Percentiles rank a stretch among this genome's conserved stretches.
phyloP scores from a whole-genome alignment of 2,113 vertebrate species.

The Bombycilla garrulus region DNA sequence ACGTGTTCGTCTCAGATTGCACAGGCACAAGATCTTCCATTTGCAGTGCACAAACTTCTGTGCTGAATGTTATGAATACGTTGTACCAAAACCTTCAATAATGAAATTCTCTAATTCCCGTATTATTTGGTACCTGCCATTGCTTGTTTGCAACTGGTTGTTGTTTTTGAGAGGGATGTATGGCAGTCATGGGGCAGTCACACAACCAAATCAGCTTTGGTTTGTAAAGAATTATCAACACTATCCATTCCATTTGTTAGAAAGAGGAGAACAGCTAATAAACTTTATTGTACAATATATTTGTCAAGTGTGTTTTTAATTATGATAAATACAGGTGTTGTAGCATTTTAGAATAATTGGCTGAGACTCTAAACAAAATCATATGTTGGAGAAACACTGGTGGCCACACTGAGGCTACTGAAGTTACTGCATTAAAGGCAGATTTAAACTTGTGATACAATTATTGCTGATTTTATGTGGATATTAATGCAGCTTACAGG shows the following conservation, averaged over 20 bases:
- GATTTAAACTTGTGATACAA: background rate
- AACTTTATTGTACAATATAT: slow-evolving; percentile 80
- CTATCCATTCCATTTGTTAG: slow-evolving; percentile 86
- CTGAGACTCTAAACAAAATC: background rate
- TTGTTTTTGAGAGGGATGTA: slow-evolving; percentile 71
- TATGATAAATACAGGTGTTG: background rate
- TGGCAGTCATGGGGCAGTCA: slow-evolving; percentile 64
- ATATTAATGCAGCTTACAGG: background rate
- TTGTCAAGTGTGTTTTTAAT: slow-evolving; percentile 75
- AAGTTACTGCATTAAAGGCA: background rate
- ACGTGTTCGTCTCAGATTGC: slow-evolving; percentile 50
- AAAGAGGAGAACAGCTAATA: slow-evolving; percentile 88
- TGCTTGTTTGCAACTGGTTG: slow-evolving; percentile 64
- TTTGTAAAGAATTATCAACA: slow-evolving; percentile 79
- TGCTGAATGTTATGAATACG: slow-evolving; percentile 20
- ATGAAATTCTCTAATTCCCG: slow-evolving; percentile 22
- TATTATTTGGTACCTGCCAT: slow-evolving; percentile 62
- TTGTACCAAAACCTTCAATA: slow-evolving; percentile 58
- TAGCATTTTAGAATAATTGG: background rate
- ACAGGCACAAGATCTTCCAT: slow-evolving; percentile 46
- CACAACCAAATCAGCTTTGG: slow-evolving; percentile 72
- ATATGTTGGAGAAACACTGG: background rate
- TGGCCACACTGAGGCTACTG: background rate
- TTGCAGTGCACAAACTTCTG: slow-evolving; percentile 42
- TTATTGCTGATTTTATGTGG: background rate